Conservation (phyloP, 2,797 vertebrate genomes). For the Molossus alvarezi region DNA sequence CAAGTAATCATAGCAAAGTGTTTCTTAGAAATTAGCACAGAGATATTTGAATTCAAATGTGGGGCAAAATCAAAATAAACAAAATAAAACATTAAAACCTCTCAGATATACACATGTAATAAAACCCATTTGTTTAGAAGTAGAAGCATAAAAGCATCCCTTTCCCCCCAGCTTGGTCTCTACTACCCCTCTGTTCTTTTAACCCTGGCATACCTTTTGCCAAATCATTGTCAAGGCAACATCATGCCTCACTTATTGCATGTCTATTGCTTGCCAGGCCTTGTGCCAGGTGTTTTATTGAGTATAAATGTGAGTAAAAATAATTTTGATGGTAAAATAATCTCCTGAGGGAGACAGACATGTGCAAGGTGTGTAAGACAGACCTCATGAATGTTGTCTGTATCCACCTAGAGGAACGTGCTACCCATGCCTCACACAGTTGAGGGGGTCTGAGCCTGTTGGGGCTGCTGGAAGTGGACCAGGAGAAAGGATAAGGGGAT, state of each 20-base stretch:
- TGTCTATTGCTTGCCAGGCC: background rate
- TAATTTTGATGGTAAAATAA: background rate
- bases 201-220: background rate
- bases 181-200: background rate
- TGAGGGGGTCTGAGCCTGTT: background rate
- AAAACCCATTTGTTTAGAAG: background rate
- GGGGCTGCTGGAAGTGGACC: background rate
- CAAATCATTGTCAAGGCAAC: background rate
- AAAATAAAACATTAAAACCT: background rate
- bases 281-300: background rate
- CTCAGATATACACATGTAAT: background rate
- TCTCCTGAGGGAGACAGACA: background rate
- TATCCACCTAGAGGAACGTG: background rate
- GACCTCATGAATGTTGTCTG: background rate
- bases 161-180: background rate
- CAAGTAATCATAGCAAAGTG: constrained; percentile 69
- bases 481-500: background rate
- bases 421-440: background rate
- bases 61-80: constrained; percentile 41
- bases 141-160: background rate
- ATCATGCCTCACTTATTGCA: background rate
- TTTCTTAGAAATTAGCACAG: constrained; percentile 57
- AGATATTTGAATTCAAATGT: constrained; percentile 45
- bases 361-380: background rate
- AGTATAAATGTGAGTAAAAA: background rate